Base-by-base conservation (phyloP, 2,888 invertebrate species). In the Thymelicus acteon region DNA sequence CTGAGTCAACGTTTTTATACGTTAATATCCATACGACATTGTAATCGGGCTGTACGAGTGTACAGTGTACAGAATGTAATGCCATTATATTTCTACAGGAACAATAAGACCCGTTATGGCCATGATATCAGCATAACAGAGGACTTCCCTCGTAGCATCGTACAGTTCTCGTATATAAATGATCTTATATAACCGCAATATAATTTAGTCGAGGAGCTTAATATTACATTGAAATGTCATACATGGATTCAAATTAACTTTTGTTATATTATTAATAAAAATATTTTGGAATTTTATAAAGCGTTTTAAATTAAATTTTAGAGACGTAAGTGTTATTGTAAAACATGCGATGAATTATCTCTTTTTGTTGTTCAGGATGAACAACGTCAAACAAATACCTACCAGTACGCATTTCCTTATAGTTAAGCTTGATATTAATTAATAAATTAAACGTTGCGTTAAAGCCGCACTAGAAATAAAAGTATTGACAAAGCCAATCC, bases 401-500 rank as follows among this genome's bases (percentile, higher is more conserved):
- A 44, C 10, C 8, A 12, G 8, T 24, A 54, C 31, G 10, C 54
- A 31, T 24, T 31, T 54, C 54, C 54, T 54, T 12, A 24, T 54
- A 24, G 19, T 57, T 13, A 13, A 13, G 10, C 2, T 10, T 47
- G 7, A n/a, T 67, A 52, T 67, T 60, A 60, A 37, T 58, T 52
- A 67, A 60, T 67, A 47, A 60, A 7, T 52, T 63, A 39, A 19
- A 40, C 15, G 48, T 54, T 61, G 52, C 62, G 60, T 49, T 52
- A 60, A 31, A 58, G 12, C 58, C 40, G 52, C 44, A 24, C 49
- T 62, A 40, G 44, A 72, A 70, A 75, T 74, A 71, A 73, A 73
- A 72, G 71, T 71, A 75, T 64, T 68, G 71, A 72, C 72, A 72
- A 68, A 70, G 71, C 57, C 72, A 73, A 69, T 74, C 73, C 72